phyloP scores from a whole-genome alignment of 2,797 vertebrate species.

The Odontamblyopus lacepedii region DNA sequence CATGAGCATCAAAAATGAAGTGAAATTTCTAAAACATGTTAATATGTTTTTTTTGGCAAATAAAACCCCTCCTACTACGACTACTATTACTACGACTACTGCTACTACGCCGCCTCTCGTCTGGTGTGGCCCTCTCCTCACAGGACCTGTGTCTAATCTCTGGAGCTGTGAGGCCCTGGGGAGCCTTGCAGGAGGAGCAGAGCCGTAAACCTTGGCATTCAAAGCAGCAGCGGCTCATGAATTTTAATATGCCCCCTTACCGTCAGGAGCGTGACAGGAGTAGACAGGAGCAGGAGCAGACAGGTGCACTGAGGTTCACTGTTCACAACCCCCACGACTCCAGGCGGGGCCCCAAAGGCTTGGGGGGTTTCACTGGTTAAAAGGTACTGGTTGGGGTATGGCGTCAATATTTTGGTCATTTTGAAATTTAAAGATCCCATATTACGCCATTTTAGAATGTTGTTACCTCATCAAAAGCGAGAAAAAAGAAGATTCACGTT shows the following conservation, averaged over 20 bases:
- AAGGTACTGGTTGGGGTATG: no score
- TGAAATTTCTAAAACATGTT: no score
- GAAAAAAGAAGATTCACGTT: no score
- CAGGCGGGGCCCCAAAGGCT: constrained; percentile 3
- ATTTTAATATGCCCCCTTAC: constrained; percentile 63
- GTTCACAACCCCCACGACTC: neutral
- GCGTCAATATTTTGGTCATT: no score
- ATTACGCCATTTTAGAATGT: no score
- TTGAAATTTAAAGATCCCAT: no score
- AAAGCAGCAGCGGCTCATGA: constrained; percentile 62
- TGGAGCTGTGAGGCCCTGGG: constrained; percentile 44
- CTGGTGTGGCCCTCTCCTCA: constrained; percentile 39
- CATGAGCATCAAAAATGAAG: no score
- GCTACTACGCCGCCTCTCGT: constrained; percentile 4
- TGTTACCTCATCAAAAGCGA: no score
- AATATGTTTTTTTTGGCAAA: no score
- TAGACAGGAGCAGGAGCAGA: constrained; percentile 33
- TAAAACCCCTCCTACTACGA: no score
- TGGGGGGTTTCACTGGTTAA: no score
- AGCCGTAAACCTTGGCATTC: constrained; percentile 69
- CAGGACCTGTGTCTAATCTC: constrained; percentile 52
- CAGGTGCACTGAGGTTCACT: constrained; percentile 33
- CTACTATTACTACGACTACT: neutral
- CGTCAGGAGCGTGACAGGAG: no score
- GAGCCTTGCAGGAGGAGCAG: constrained; percentile 45